These are phyloP conservation scores for Aphodius sticticus DNA, from an alignment of 2,888 invertebrate species.

Conservation along the genomic window DNA sequence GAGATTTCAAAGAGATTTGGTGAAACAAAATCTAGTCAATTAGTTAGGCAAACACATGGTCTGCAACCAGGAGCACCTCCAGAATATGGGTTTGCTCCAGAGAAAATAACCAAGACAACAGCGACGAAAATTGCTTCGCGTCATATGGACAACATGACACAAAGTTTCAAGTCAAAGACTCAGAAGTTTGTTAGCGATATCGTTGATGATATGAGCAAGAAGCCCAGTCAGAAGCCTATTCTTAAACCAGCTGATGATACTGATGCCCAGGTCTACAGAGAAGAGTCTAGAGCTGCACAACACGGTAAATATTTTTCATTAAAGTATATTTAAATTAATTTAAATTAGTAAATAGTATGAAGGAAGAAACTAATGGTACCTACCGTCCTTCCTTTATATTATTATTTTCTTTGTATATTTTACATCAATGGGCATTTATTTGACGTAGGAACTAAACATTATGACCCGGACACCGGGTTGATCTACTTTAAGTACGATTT, in stretches of 20 bases:
- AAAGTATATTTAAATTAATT: slow-evolving; percentile 13
- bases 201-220: slow-evolving; percentile 66
- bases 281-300: slow-evolving; percentile 74
- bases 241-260: slow-evolving; percentile 59
- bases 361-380: neutral
- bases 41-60: slow-evolving; percentile 51
- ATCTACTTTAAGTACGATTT: slow-evolving; percentile 86
- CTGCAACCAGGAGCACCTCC: slow-evolving; percentile 67
- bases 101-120: slow-evolving; percentile 51
- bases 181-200: slow-evolving; percentile 73
- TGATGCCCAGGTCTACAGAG: slow-evolving; percentile 74
- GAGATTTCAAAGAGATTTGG: slow-evolving; percentile 48
- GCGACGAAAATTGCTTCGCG: slow-evolving; percentile 67
- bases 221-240: slow-evolving; percentile 57
- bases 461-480: slow-evolving; percentile 78
- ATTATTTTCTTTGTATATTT: neutral
- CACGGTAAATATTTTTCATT: slow-evolving; percentile 66
- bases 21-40: slow-evolving; percentile 50
- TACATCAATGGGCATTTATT: neutral
- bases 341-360: neutral
- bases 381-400: neutral
- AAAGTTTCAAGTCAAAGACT: slow-evolving; percentile 72
- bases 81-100: slow-evolving; percentile 61
- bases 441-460: slow-evolving; percentile 73
- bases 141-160: slow-evolving; percentile 72